phyloP scores from a whole-genome alignment of 1,140 invertebrate genomes.

The Drosophila melanica region DNA sequence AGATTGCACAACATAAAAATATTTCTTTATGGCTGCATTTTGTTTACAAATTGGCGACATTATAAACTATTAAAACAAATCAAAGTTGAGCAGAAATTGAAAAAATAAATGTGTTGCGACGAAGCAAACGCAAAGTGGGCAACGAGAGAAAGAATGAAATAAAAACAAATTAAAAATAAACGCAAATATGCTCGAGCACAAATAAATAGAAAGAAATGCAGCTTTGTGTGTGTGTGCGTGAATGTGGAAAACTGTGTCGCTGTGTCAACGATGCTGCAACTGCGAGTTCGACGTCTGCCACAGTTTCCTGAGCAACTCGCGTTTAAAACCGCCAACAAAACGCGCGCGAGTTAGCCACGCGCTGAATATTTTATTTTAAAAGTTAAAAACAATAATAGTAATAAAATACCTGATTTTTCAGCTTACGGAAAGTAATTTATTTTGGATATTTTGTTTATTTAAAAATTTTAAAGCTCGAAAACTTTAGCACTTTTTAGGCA shows the following conservation, averaged over 20 bases:
- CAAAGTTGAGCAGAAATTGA: slow-evolving; percentile 32
- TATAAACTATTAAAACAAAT: slow-evolving; percentile 71
- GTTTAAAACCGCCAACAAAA: slow-evolving; percentile 52
- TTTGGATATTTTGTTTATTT: slow-evolving; percentile 18
- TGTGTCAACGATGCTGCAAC: slow-evolving; percentile 60
- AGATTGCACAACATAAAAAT: slow-evolving; percentile 61
- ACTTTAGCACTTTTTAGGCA: slow-evolving; percentile 26
- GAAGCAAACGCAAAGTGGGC: slow-evolving; percentile 16
- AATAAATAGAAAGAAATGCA: slow-evolving; percentile 65
- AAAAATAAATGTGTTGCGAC: slow-evolving; percentile 14
- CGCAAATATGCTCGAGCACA: slow-evolving; percentile 55
- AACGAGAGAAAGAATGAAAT: slow-evolving; percentile 41
- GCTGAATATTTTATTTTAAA: slow-evolving; percentile 38
- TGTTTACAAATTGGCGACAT: slow-evolving; percentile 82
- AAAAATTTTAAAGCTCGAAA: background rate
- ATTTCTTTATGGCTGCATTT: slow-evolving; percentile 67
- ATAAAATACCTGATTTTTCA: slow-evolving; percentile 34
- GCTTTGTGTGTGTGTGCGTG: slow-evolving; percentile 28
- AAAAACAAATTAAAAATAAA: slow-evolving; percentile 82
- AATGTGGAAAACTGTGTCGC: slow-evolving; percentile 75
- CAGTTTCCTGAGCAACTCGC: slow-evolving; percentile 46
- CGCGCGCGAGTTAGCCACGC: slow-evolving; percentile 48
- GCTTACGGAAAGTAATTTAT: slow-evolving; percentile 14
- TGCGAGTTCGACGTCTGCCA: slow-evolving; percentile 25
- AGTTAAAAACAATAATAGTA: slow-evolving; percentile 1